Conservation (phyloP, 2,113 vertebrate genomes). For the Festucalex cinctus region DNA sequence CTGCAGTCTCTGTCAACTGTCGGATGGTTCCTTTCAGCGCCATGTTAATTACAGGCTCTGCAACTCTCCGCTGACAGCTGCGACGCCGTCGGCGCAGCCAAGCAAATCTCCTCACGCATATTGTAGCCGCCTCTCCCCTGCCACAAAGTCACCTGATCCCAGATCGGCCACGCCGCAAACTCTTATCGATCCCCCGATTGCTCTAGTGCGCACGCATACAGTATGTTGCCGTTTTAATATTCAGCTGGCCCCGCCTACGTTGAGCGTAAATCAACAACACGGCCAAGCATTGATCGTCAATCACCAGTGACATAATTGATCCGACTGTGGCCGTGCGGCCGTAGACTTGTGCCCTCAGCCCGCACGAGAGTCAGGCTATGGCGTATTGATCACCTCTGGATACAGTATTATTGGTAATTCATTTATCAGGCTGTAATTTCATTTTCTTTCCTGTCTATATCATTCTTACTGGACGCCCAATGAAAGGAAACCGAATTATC, state of each 20-base stretch:
- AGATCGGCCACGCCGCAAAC: constrained; percentile 55
- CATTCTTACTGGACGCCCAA: constrained; percentile 61
- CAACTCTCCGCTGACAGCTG: constrained; percentile 44
- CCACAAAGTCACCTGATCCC: constrained; percentile 46
- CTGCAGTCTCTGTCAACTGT: constrained; percentile 59
- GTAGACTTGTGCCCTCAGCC: constrained; percentile 35
- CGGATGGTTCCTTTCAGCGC: constrained; percentile 65
- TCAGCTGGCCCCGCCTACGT: constrained; percentile 50
- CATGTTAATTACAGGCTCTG: constrained; percentile 59
- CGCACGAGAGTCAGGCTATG: constrained; percentile 39
- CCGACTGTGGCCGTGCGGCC: constrained; percentile 30
- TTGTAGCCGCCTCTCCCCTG: constrained; percentile 35
- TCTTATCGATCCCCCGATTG: constrained; percentile 61
- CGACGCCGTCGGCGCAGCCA: constrained; percentile 34
- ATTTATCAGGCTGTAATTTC: constrained; percentile 72
- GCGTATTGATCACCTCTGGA: constrained; percentile 57
- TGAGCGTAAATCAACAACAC: constrained; percentile 68
- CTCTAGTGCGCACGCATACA: constrained; percentile 37
- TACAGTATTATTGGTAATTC: constrained; percentile 72
- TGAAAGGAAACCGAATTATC: constrained; percentile 54
- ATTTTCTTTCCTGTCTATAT: constrained; percentile 66
- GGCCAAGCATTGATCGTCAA: constrained; percentile 65
- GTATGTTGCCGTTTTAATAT: constrained; percentile 48
- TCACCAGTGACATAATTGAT: constrained; percentile 65
- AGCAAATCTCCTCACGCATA: constrained; percentile 46